A percentile compares a stretch with the other conserved stretches of the same genome.
Evolutionary conservation across 2,113 vertebrate species (phyloP).

Genomic region (Merops nubicus): DNA sequence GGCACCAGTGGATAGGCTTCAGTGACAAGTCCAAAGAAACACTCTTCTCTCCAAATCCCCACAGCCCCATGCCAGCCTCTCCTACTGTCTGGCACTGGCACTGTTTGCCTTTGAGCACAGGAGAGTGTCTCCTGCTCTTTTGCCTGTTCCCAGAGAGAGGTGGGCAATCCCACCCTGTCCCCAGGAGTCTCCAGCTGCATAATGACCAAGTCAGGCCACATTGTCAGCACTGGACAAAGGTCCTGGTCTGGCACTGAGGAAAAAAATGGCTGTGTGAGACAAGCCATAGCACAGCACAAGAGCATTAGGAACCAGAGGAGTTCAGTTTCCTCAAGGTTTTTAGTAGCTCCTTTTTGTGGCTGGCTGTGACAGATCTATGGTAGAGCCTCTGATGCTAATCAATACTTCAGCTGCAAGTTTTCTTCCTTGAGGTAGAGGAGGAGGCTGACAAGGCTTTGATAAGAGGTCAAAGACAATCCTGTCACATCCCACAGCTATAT

Average conservation of each 20-base stretch:
- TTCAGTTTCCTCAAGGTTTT: background rate
- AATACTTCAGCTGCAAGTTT: background rate
- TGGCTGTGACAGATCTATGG: background rate
- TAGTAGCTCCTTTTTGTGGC: background rate
- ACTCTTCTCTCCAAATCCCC: background rate
- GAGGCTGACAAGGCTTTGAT: background rate
- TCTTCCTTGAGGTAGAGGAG: background rate
- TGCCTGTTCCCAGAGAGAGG: background rate
- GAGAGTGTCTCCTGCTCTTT: background rate
- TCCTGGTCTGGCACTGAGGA: background rate
- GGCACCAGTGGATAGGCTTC: background rate
- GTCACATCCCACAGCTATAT: background rate
- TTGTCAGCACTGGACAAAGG: background rate
- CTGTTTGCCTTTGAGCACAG: background rate
- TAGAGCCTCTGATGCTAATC: background rate
- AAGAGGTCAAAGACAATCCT: background rate
- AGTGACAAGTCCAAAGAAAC: background rate
- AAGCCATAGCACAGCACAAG: background rate
- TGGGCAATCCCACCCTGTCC: background rate
- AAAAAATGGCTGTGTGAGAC: background rate
- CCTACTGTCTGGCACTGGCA: background rate
- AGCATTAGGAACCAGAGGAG: background rate
- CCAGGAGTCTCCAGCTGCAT: too few species aligned
- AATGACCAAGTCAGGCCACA: background rate
- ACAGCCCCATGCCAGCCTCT: background rate